Percentiles rank a stretch among this genome's conserved stretches.
phyloP scores from a whole-genome alignment of 2,113 vertebrate genomes.

The Cercopithecus mona region DNA sequence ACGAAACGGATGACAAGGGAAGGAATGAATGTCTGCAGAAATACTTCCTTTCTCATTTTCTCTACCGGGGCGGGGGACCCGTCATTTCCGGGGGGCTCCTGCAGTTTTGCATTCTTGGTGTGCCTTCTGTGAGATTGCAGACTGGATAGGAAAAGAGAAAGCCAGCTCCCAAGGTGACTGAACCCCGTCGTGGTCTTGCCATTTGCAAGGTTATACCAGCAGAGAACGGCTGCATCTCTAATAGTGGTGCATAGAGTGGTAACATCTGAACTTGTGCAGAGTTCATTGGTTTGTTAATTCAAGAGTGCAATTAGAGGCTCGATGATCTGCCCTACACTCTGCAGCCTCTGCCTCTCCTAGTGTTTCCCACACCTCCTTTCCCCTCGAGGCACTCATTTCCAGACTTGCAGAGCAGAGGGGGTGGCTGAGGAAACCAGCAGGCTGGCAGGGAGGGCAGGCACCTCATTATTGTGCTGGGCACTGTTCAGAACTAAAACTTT shows the following conservation, averaged over 20 bases:
- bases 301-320: background rate
- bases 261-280: background rate
- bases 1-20: fast-evolving
- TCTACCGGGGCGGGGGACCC: fast-evolving
- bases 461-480: background rate
- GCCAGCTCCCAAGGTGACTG: background rate
- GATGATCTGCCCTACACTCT: background rate
- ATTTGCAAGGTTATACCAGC: background rate
- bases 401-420: background rate
- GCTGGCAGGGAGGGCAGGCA: background rate
- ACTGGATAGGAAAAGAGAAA: background rate
- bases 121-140: background rate
- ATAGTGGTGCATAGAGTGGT: fast-evolving
- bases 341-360: too few species aligned
- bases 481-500: background rate
- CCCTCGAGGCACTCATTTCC: background rate
- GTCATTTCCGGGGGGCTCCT: background rate
- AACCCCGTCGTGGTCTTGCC: fast-evolving
- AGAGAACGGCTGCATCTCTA: background rate
- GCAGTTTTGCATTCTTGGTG: background rate
- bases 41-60: background rate
- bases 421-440: background rate
- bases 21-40: background rate
- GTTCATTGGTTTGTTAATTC: background rate
- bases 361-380: too few species aligned